These are phyloP conservation scores for Borostomias antarcticus DNA, from an alignment of 2,797 vertebrate species.

Conservation along the genomic window DNA sequence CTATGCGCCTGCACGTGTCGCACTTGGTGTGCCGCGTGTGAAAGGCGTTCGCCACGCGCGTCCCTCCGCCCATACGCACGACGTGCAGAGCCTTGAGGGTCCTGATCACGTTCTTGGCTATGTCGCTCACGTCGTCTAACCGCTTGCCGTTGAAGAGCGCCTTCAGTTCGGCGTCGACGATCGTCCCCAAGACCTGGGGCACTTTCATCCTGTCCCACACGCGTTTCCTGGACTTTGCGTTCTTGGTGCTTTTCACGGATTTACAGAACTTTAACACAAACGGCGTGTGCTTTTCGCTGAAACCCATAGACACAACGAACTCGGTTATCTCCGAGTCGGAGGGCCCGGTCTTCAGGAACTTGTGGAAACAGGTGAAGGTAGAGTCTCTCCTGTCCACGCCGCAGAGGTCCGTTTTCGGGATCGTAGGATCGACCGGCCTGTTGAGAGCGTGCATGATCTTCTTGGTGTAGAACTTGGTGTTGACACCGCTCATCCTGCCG, in stretches of 20 bases:
- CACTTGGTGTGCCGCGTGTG: too few relatives aligned
- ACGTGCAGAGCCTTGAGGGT: too few relatives aligned
- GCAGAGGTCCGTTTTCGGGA: too few relatives aligned
- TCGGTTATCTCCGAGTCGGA: neutral
- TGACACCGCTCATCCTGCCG: neutral
- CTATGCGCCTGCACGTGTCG: too few relatives aligned
- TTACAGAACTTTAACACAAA: constrained; percentile 1
- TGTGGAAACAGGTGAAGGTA: neutral
- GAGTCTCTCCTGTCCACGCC: neutral
- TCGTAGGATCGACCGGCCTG: neutral
- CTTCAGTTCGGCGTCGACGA: too few relatives aligned
- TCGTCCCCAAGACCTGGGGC: neutral
- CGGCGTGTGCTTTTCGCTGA: neutral
- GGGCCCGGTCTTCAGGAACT: neutral
- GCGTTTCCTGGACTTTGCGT: neutral
- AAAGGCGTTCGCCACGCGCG: too few relatives aligned
- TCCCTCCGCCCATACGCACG: too few relatives aligned
- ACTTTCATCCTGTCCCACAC: constrained; percentile 3
- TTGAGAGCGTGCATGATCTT: neutral
- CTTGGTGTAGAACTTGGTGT: neutral
- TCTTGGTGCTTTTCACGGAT: neutral
- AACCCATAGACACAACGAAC: neutral
- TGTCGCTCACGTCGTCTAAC: too few relatives aligned
- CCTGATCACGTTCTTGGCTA: too few relatives aligned
- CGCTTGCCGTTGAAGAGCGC: too few relatives aligned